These are phyloP conservation scores for Dromiciops gliroides DNA, from an alignment of 2,113 vertebrate species.

Conservation along the genomic window DNA sequence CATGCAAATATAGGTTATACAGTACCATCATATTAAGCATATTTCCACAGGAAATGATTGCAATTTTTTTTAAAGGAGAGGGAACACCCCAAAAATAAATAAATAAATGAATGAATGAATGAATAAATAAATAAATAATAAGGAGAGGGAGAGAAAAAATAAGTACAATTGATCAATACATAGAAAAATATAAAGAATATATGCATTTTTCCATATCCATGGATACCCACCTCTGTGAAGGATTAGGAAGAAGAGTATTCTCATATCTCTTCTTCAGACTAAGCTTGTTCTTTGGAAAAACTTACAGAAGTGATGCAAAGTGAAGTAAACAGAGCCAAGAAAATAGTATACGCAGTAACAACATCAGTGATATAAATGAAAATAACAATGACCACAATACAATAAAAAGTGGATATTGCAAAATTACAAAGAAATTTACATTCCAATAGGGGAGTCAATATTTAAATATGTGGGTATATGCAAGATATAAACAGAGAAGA, in stretches of 20 bases:
- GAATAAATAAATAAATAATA: too few relatives aligned
- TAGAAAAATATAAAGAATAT: background rate
- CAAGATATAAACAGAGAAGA: background rate
- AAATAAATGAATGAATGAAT: too few relatives aligned
- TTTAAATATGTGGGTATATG: background rate
- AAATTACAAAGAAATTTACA: background rate
- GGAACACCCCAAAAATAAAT: too few relatives aligned
- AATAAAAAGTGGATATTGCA: background rate
- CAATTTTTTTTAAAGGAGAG: background rate
- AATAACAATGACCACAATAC: background rate
- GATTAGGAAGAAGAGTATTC: background rate
- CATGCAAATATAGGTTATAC: too few relatives aligned
- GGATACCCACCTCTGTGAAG: background rate
- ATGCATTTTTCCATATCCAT: background rate
- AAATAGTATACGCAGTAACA: background rate
- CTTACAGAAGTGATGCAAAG: background rate
- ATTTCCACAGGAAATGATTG: too few relatives aligned
- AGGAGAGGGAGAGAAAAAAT: background rate
- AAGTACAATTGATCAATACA: background rate
- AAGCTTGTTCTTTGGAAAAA: background rate
- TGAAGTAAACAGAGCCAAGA: background rate
- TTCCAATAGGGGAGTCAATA: background rate
- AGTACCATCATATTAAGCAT: too few relatives aligned
- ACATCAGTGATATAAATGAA: background rate
- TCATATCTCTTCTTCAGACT: background rate